Base-by-base conservation (phyloP, 2,797 vertebrate genomes). In the Alfaro cultratus region DNA sequence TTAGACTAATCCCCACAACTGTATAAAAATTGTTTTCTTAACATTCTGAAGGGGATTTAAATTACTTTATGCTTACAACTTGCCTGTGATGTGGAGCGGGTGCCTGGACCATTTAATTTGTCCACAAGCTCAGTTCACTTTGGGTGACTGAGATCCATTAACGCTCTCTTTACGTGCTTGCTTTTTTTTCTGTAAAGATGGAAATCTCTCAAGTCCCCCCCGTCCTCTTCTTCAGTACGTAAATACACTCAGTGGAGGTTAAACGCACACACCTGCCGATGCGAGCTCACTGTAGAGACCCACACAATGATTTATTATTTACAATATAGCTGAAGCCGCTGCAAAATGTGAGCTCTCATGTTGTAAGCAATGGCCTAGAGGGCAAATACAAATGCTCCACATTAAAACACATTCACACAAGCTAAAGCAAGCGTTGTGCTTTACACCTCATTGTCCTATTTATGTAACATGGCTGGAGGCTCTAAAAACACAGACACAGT, bases 21-120 rank as follows among this genome's bases (percentile, higher is more conserved):
- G 93, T 91, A 90, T 77, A 88, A 93, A 62, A 93, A 94, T 92
- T 87, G 81, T 92, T 94, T 93, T 90, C 91, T 94, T 90, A 84
- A 87, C 85, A 91, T 87, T 92, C 91, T 92, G 91, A 89, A 85
- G 90, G 81, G 88, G 93, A 94, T 95, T 95, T 93, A 91, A 94
- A 94, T 94, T 85, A 93, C 91, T 95, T 94, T 91, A 88, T 85
- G 78, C 87, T 86, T 80, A 81, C 87, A 88, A 73, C 77, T 84
- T 45, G 49, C 64, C 82, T 80, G 81, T 49, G 41, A 75, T 72
- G 80, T 80, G 82, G 70, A 82, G 90, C 89, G 39, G 73, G 3
- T 34, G 88, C 86, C 87, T 62, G 46, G 64, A 82, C 87, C 79
- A 0, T 82, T 93, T 78, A 90, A 92, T 92, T 89, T 79, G 71